These are phyloP conservation scores for Patella caerulea DNA, from an alignment of 2,888 invertebrate genomes.

Conservation along the genomic window DNA sequence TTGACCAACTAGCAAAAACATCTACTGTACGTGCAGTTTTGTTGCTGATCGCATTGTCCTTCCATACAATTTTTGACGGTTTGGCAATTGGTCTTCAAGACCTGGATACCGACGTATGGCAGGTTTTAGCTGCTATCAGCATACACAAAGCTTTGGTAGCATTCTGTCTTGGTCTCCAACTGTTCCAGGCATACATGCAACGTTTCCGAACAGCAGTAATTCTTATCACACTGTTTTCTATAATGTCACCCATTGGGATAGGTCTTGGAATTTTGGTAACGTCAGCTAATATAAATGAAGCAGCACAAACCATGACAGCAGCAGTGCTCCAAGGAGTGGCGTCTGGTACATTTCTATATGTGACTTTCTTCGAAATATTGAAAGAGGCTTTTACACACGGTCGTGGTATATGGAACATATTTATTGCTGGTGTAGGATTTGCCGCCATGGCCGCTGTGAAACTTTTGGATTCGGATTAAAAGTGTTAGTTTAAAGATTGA, in stretches of 20 bases:
- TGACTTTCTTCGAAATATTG: conserved; percentile 94
- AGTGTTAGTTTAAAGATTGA: background rate
- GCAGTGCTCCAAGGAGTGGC: conserved; percentile 83
- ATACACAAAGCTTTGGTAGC: conserved; percentile 75
- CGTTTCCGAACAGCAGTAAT: conserved; percentile 25
- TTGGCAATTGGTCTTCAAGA: conserved; percentile 74
- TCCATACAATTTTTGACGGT: conserved; percentile 76
- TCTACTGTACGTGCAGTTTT: conserved; percentile 68
- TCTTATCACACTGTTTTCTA: conserved; percentile 29
- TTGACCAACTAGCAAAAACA: background rate
- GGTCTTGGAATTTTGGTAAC: conserved; percentile 41
- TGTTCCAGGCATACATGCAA: conserved; percentile 68
- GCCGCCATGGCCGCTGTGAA: conserved; percentile 46
- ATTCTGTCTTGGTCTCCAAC: conserved; percentile 74
- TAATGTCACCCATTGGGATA: conserved; percentile 44
- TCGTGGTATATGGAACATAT: conserved; percentile 61
- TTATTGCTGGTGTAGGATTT: conserved; percentile 52
- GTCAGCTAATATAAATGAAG: conserved; percentile 25
- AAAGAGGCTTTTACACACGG: conserved; percentile 75
- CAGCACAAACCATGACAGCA: conserved; percentile 42
- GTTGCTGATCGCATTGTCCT: conserved; percentile 74
- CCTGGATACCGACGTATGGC: conserved; percentile 55
- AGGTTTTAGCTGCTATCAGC: conserved; percentile 72
- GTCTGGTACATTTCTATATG: conserved; percentile 91
- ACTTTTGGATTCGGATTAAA: conserved; percentile 32